Conservation (phyloP, 2,113 vertebrate species). For the Eupsittula cactorum region DNA sequence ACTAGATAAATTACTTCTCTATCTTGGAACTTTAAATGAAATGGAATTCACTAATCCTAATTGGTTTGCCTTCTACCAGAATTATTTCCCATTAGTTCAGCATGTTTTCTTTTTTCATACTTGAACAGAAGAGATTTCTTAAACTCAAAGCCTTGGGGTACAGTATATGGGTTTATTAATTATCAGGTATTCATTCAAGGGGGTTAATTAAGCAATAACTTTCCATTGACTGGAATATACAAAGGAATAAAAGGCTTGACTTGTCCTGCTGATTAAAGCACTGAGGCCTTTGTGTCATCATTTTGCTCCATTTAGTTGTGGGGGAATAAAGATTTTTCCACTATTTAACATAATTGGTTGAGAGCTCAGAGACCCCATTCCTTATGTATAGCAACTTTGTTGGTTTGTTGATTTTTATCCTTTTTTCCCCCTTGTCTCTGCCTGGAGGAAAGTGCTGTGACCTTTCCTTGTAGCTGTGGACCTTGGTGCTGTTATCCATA, state of each 20-base stretch:
- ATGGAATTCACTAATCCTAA: conserved; percentile 85
- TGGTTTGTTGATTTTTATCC: not conserved
- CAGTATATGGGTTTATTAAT: conserved; percentile 82
- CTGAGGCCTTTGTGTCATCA: conserved; percentile 45
- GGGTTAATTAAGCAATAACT: conserved; percentile 84
- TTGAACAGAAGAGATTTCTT: conserved; percentile 79
- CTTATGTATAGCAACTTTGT: not conserved
- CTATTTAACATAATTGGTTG: conserved; percentile 44
- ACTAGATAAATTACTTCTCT: conserved; percentile 83
- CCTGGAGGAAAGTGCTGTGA: not conserved
- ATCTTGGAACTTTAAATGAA: conserved; percentile 84
- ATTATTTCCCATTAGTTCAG: conserved; percentile 84
- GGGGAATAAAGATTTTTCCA: conserved; percentile 66
- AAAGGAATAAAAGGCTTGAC: conserved; percentile 75
- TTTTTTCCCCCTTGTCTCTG: not conserved
- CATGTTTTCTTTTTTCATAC: conserved; percentile 77
- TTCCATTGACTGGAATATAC: conserved; percentile 77
- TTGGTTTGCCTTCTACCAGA: conserved; percentile 81
- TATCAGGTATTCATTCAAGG: conserved; percentile 82
- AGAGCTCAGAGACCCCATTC: not conserved
- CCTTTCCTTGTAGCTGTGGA: not conserved
- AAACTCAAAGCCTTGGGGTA: conserved; percentile 78
- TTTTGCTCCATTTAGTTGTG: conserved; percentile 51
- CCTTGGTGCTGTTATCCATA: not conserved
- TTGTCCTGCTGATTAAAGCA: conserved; percentile 74